Evolutionary conservation across 1,140 invertebrate species (phyloP).

Genomic region (Cydia strobilella): DNA sequence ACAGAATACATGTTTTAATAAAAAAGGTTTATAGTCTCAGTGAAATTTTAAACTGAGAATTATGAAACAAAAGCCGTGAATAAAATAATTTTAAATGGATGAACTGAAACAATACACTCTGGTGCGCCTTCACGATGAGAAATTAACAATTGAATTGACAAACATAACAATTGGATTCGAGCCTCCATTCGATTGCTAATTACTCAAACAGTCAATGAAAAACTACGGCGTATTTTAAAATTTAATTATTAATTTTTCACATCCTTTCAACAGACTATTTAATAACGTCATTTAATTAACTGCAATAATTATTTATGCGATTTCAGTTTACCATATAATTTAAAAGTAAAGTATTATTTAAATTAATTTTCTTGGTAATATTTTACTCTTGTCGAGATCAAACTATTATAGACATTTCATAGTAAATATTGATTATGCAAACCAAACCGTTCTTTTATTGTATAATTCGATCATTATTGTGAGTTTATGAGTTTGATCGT

Average conservation of each 20-base stretch:
- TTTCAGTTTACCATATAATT: not conserved
- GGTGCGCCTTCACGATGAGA: slow-evolving; percentile 54
- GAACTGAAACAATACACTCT: slow-evolving; percentile 52
- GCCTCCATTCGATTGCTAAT: slow-evolving; percentile 59
- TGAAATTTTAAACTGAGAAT: slow-evolving; percentile 42
- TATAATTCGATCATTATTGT: slow-evolving; percentile 61
- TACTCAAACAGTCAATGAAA: slow-evolving; percentile 59
- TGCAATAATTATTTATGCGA: not conserved
- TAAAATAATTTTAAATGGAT: slow-evolving; percentile 35
- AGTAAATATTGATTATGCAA: slow-evolving; percentile 37
- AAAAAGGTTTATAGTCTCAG: slow-evolving; percentile 30
- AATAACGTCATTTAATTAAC: slow-evolving; percentile 5
- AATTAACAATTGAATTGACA: slow-evolving; percentile 66
- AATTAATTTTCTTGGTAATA: slow-evolving; percentile 1
- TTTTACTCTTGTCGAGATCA: slow-evolving; percentile 2
- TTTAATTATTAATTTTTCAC: slow-evolving; percentile 55
- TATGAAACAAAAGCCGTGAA: slow-evolving; percentile 22
- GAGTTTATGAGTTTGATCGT: slow-evolving; percentile 52
- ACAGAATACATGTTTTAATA: no score
- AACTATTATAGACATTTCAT: slow-evolving; percentile 8
- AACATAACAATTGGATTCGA: slow-evolving; percentile 59
- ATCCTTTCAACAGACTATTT: not conserved
- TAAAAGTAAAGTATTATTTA: not conserved
- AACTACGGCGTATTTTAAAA: slow-evolving; percentile 60
- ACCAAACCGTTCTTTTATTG: slow-evolving; percentile 46